These are phyloP conservation scores for Drosophila neotestacea DNA, from an alignment of 2,888 invertebrate species.

Conservation along the genomic window DNA sequence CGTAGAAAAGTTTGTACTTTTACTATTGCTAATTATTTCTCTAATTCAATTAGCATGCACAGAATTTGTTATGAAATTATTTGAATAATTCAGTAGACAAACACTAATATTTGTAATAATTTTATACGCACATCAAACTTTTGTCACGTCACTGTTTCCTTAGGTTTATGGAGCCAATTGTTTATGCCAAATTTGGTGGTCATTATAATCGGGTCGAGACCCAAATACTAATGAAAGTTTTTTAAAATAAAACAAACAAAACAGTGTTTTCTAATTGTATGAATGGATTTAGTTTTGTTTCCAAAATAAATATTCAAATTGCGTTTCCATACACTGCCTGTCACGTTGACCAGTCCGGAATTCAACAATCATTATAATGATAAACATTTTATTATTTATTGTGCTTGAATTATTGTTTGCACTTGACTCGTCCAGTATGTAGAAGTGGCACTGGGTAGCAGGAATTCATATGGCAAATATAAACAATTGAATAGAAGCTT, in stretches of 20 bases:
- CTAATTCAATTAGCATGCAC: constrained; percentile 39
- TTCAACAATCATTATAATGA: constrained; percentile 19
- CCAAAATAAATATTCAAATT: constrained; percentile 14
- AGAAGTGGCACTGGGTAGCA: constrained; percentile 5
- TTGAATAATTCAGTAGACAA: constrained; percentile 18
- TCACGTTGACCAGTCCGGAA: constrained; percentile 41
- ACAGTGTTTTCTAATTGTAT: constrained; percentile 30
- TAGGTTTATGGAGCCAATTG: constrained; percentile 52
- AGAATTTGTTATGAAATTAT: constrained; percentile 22
- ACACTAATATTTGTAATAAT: constrained; percentile 14
- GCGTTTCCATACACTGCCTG: constrained; percentile 20
- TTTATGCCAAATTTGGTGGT: constrained; percentile 57
- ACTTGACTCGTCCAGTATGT: background rate
- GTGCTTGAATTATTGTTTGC: constrained; percentile 19
- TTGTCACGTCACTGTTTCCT: constrained; percentile 63
- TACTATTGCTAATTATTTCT: constrained; percentile 47
- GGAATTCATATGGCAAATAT: constrained; percentile 32
- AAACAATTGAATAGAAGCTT: constrained; percentile 9
- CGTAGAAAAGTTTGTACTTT: background rate
- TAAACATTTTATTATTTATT: constrained; percentile 16
- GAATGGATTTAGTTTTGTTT: constrained; percentile 32
- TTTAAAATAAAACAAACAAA: constrained; percentile 19
- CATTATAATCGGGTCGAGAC: constrained; percentile 65
- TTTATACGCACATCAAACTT: constrained; percentile 23
- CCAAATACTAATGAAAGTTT: constrained; percentile 60